Evolutionary conservation across 1,140 invertebrate species (phyloP).

Genomic region (Cephus cinctus): DNA sequence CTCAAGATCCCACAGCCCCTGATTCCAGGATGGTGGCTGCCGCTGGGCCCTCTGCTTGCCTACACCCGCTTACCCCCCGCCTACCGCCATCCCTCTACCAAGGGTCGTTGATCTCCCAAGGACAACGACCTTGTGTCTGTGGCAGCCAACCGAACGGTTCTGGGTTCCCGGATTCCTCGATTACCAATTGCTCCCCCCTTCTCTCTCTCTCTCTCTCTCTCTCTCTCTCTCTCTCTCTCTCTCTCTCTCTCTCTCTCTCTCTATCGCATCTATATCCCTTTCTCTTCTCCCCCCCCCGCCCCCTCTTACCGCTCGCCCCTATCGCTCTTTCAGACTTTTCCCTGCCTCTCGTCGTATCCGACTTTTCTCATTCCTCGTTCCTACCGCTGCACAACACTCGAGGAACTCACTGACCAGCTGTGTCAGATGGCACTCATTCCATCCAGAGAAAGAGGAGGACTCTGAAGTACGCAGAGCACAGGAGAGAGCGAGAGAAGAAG

Average conservation of each 20-base stretch:
- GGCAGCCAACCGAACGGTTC: slow-evolving; percentile 49
- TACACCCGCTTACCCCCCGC: slow-evolving; percentile 24
- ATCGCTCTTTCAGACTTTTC: slow-evolving; percentile 3
- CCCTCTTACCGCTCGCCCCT: not conserved
- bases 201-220: slow-evolving; percentile 2
- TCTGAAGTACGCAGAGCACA: not conserved
- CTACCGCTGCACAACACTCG: not conserved
- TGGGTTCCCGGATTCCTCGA: slow-evolving; percentile 51
- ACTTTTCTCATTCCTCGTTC: not conserved
- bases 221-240: not conserved
- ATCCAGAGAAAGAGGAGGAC: not conserved
- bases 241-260: slow-evolving; percentile 17
- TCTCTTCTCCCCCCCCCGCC: slow-evolving; percentile 1
- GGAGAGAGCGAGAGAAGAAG: too few relatives aligned
- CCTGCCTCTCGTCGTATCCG: not conserved
- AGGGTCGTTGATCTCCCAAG: slow-evolving; percentile 58
- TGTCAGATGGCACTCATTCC: not conserved
- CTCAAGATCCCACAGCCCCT: too few relatives aligned
- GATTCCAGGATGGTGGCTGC: too few relatives aligned
- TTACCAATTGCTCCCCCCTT: slow-evolving; percentile 42
- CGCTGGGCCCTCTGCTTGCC: not conserved
- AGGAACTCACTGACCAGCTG: not conserved
- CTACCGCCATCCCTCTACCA: slow-evolving; percentile 50
- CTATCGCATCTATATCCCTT: slow-evolving; percentile 15
- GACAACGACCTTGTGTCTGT: slow-evolving; percentile 56